Evolutionary conservation across 2,797 vertebrate genomes (phyloP), one percentile per base, ranked within the genome.

Genomic region (Anabas testudineus): DNA sequence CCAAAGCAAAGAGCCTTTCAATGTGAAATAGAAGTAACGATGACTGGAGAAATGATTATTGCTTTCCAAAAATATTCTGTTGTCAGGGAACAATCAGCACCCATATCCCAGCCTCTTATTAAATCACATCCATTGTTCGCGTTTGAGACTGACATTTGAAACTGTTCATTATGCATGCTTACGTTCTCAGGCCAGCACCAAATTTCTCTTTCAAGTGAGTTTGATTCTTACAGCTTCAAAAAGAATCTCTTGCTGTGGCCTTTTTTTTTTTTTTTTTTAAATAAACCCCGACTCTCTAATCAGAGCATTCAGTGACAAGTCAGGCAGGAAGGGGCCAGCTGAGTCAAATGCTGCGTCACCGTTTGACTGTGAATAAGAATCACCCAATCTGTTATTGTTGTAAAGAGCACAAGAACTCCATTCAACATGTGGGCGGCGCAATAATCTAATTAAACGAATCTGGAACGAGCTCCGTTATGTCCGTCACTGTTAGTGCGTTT

Each of bases 111-210:
- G 7, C 58, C 16, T 67, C 41, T 67, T 68, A 32, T 46, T 45
- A 73, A 80, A 59, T 21, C 28, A 52, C 24, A 28, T 54, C 37
- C 57, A 57, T 49, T 76, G 53, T 74, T 71, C 10, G 39, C n/a
- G 47, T 19, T 28, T 51, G 56, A 62, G 47, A 42, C 32, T n/a
- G 42, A 43, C 32, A 48, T 73, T 59, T 74, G 21, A 41, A 72
- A 22, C 42, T n/a, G n/a, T 21, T 55, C 28, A 39, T 68, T 58
- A 49, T 48, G 16, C 2, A 13, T 34, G 36, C 67, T 72, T 67
- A 22, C 47, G 36, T 76, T 60, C 7, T 7, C 6, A n/a, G 32
- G 7, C 24, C 16, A 14, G 49, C 7, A 14, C 9, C 45, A 19
- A 16, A 39, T 3, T 62, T 62, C 5, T 10, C 10, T 52, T 51